phyloP scores from a whole-genome alignment of 2,888 invertebrate species.

The Chloroclysta siterata region DNA sequence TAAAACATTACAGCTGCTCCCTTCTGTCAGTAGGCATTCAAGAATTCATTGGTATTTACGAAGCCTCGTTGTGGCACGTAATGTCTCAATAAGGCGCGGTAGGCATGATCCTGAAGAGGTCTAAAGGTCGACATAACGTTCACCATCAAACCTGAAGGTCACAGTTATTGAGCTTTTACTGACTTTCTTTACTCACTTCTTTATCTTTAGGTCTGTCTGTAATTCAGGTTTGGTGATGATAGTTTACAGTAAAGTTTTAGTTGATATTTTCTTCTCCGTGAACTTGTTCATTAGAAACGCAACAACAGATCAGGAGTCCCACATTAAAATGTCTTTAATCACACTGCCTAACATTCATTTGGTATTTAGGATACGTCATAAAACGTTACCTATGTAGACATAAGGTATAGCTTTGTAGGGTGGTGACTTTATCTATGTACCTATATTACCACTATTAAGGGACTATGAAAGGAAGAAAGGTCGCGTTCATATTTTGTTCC shows the following conservation, averaged over 20 bases:
- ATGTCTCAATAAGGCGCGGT: slow-evolving; percentile 43
- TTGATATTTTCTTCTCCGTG: too few relatives aligned
- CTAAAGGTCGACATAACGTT: slow-evolving; percentile 37
- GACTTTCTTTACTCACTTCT: not conserved
- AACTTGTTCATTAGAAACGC: too few relatives aligned
- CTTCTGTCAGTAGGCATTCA: slow-evolving; percentile 35
- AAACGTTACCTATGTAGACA: not conserved
- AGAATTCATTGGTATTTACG: slow-evolving; percentile 44
- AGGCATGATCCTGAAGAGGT: slow-evolving; percentile 29
- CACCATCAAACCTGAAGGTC: slow-evolving; percentile 39
- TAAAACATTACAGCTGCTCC: slow-evolving; percentile 41
- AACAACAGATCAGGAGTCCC: too few relatives aligned
- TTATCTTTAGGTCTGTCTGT: not conserved
- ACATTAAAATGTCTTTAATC: too few relatives aligned
- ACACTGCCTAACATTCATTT: too few relatives aligned
- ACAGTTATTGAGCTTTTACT: slow-evolving; percentile 17
- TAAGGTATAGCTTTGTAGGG: not conserved
- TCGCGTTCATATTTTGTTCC: slow-evolving; percentile 19
- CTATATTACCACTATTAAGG: slow-evolving; percentile 14
- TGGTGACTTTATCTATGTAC: not conserved
- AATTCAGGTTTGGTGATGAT: not conserved
- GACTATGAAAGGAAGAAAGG: slow-evolving; percentile 16
- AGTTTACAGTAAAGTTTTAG: too few relatives aligned
- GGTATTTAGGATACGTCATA: too few relatives aligned
- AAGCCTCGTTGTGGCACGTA: slow-evolving; percentile 39